phyloP scores from a whole-genome alignment of 2,113 vertebrate species.

The Macrotis lagotis region DNA sequence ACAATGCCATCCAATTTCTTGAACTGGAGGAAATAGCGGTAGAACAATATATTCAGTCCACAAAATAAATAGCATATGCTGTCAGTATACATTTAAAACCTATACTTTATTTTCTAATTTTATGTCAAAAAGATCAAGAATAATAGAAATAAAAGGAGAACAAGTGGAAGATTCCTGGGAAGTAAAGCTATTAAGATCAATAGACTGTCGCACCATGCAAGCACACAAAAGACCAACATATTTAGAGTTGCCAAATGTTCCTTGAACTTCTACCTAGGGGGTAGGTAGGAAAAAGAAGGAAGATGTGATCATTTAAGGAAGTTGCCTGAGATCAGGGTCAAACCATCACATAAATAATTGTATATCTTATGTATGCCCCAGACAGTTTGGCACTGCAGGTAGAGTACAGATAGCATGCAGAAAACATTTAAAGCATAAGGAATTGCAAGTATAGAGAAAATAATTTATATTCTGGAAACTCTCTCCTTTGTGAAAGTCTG shows the following conservation, averaged over 20 bases:
- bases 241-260: conserved; percentile 63
- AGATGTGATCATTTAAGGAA: conserved; percentile 24
- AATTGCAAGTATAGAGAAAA: neutral
- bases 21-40: conserved; percentile 33
- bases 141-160: conserved; percentile 63
- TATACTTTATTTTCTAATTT: conserved; percentile 69
- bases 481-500: conserved; percentile 2
- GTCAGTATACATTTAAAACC: conserved; percentile 74
- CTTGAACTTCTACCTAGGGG: conserved; percentile 69
- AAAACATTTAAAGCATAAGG: conserved; percentile 36
- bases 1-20: conserved; percentile 55
- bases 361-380: neutral
- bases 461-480: neutral
- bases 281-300: conserved; percentile 31
- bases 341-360: conserved; percentile 20
- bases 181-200: conserved; percentile 77
- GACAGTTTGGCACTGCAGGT: conserved; percentile 41
- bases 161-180: conserved; percentile 75
- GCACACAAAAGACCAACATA: conserved; percentile 64
- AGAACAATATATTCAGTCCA: conserved; percentile 63
- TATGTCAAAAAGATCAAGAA: conserved; percentile 64
- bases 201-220: conserved; percentile 67
- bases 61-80: conserved; percentile 68
- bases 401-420: conserved; percentile 1
- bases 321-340: conserved; percentile 58